Evolutionary conservation across 1,140 invertebrate genomes (phyloP).

Genomic region (Nixonia krombeini): DNA sequence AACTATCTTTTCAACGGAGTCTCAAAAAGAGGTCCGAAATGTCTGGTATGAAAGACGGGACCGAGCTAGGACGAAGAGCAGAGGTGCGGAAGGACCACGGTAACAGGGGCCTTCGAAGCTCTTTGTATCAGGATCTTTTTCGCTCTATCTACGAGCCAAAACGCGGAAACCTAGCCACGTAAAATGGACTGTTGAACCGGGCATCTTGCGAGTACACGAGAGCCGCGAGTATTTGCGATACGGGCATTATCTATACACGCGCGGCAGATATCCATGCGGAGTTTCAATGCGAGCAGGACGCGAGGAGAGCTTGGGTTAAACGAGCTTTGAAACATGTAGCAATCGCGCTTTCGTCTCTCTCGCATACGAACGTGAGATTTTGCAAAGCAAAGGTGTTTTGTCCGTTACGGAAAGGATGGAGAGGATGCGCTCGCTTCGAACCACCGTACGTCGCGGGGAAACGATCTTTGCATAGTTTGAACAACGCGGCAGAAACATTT

Average conservation of each 20-base stretch:
- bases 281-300: constrained; percentile 20
- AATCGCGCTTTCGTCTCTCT: constrained; percentile 15
- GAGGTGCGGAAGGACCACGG: constrained; percentile 6
- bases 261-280: constrained; percentile 19
- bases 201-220: not conserved
- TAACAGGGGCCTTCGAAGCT: constrained; percentile 5
- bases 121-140: constrained; percentile 24
- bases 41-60: constrained; percentile 16
- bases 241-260: constrained; percentile 24
- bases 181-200: constrained; percentile 16
- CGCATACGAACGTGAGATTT: constrained; percentile 15
- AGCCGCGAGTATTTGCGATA: not conserved
- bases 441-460: no score
- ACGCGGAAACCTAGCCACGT: constrained; percentile 31
- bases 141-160: constrained; percentile 12
- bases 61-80: constrained; percentile 10
- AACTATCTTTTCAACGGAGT: constrained; percentile 13
- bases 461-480: constrained; percentile 4
- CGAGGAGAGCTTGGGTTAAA: constrained; percentile 40
- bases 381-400: constrained; percentile 38
- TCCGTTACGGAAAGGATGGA: constrained; percentile 16
- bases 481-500: not conserved
- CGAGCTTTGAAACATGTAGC: constrained; percentile 34
- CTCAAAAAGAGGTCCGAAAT: constrained; percentile 12
- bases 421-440: no score